Evolutionary conservation across 2,888 invertebrate genomes (phyloP).

Genomic region (Drosophila macrothrix): DNA sequence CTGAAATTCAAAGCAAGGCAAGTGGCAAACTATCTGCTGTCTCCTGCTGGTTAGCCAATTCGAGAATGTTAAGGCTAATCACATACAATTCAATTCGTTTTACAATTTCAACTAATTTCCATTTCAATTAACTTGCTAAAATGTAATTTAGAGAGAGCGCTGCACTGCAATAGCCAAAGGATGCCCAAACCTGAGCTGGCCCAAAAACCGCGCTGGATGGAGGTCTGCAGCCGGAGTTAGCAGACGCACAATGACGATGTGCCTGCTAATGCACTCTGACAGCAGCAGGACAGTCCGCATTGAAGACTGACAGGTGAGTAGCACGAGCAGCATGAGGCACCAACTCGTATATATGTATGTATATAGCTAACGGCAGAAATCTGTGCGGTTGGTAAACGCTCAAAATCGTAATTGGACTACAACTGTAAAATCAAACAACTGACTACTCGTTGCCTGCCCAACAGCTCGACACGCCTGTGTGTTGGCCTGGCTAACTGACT

Average conservation of each 20-base stretch:
- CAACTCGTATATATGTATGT: conserved; percentile 2
- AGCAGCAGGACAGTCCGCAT: conserved; percentile 37
- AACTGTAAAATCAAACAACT: conserved; percentile 79
- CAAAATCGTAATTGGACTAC: conserved; percentile 79
- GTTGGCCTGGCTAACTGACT: conserved; percentile 19
- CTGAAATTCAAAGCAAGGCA: conserved; percentile 16
- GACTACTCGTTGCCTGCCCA: conserved; percentile 54
- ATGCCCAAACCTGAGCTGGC: conserved; percentile 3
- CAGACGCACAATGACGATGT: conserved; percentile 50
- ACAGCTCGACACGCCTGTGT: conserved; percentile 30
- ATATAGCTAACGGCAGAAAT: conserved; percentile 68
- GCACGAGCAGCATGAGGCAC: neutral
- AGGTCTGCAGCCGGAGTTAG: neutral
- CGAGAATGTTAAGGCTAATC: conserved; percentile 82
- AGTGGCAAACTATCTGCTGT: conserved; percentile 5
- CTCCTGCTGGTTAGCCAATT: conserved; percentile 75
- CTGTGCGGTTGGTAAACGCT: conserved; percentile 77
- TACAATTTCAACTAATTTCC: conserved; percentile 85
- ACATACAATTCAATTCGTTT: conserved; percentile 84
- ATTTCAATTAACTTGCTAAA: conserved; percentile 84
- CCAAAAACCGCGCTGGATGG: conserved; percentile 30
- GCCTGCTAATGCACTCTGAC: conserved; percentile 45
- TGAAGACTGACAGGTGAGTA: conserved; percentile 16
- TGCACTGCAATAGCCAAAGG: conserved; percentile 21
- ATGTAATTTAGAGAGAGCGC: conserved; percentile 81